Evolutionary conservation across 2,797 vertebrate genomes (phyloP), one percentile per base, ranked within the genome.

Genomic region (Periophthalmus magnuspinnatus): DNA sequence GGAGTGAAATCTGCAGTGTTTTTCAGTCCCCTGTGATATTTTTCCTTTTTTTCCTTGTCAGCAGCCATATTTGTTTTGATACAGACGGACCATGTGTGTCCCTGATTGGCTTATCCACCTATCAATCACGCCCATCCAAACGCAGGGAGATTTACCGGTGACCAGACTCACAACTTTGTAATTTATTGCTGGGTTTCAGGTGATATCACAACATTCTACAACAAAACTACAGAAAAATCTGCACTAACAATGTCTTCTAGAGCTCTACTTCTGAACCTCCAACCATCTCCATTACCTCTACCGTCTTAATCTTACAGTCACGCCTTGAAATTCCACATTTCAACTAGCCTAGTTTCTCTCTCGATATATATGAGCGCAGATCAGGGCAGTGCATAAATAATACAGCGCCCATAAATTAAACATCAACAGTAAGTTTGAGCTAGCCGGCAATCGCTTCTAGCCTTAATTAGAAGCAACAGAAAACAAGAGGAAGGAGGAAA

Each of bases 351-450:
- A 66, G 71, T 55, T 55, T 73, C 75, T 57, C 63, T 57, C 59
- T 11, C 36, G n/a, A 76, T 67, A 78, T 69, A 73, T 67, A 78
- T 69, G 76, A 67, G 79, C 71, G 83, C 78, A 81, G 76, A 89
- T 85, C 85, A 85, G 74, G 65, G 65, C 84, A 87, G 76, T 81
- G 16, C 83, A 89, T 92, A 87, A 92, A 92, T 92, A 90, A 90
- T 90, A 81, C 61, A 90, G 80, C 68, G 19, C 74, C 81, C 80
- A 89, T 91, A 87, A 86, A 92, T 92, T 89, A 93, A 91, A 89
- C 84, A 92, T 93, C 9, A 75, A 77, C 81, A 80, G 80, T 28
- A 75, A 75, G 81, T 81, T 89, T 82, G 81, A 34, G 78, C 84
- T 89, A 81, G 88, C 81, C 81, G 22, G 41, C 82, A 81, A 83